Evolutionary conservation across 1,140 invertebrate genomes (phyloP), one percentile per base, ranked within the genome.

Genomic region (Drosophila seguyi): DNA sequence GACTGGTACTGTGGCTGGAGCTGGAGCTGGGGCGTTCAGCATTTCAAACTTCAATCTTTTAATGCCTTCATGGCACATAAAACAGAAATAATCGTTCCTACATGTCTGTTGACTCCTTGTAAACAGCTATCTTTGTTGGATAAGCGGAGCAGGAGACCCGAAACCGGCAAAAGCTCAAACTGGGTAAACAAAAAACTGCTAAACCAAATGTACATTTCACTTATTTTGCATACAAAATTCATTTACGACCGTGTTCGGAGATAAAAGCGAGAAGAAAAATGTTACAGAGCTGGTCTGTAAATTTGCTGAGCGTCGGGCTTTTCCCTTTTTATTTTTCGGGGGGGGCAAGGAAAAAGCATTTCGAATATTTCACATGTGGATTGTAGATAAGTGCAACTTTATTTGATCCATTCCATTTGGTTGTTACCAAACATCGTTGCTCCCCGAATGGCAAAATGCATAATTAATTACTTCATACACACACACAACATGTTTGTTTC

Each of bases 91-190:
- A 75, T 65, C 59, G 60, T 36, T 52, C 20, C 22, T 63, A 44
- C 31, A 67, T 60, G 74, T 68, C 53, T 76, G 74, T 76, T 77
- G 74, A 77, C 74, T 76, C 55, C 55, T 72, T 59, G 69, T 73
- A 73, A 72, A 73, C 69, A 73, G 53, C 69, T 50, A 73, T 73
- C 50, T 72, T 71, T 73, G 69, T 59, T 47, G 53, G 18, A 72
- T 72, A 58, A 72, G n/a, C 41, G 44, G 36, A 71, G 36, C 29
- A 29, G 31, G n/a, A 66, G 38, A 44, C 60, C 60, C 22, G 25
- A 53, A 66, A 39, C 25, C 14, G 38, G 36, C 27, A 27, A 36
- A 66, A 67, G 36, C 47, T 50, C 36, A 41, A 62, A 34, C 58
- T 27, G 29, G n/a, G 47, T 53, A 68, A 47, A 31, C 63, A 55